Base-by-base conservation (phyloP, 2,113 vertebrate genomes). In the Oncorhynchus gorbuscha region DNA sequence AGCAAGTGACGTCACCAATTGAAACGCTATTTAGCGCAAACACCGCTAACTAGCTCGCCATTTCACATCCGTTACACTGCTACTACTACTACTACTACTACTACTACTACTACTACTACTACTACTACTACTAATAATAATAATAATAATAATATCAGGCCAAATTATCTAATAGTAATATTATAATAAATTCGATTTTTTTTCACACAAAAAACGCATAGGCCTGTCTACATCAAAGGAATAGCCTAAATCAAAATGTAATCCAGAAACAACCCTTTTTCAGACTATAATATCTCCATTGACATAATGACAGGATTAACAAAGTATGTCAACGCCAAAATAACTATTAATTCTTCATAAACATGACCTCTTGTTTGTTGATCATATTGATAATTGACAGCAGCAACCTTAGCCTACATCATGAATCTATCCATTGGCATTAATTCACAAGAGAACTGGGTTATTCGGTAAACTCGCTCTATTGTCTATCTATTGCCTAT, bases 391-490 rank as follows among this genome's bases (percentile, higher is more conserved):
- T 14, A 22, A 62, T 22, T 11, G 59, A 16, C 59, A 24, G 59
- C 7, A 62, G 18, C 18, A 7, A 24, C 59, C 18, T 18, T 55
- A 18, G 16, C 14, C 16, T 55, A 55, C 4, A 55, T 55, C 4
- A 55, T 55, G 0, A 18, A 51, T 13, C 49, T 51, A 55, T 18
- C 16, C 13, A 18, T 4, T 4, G 12, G 18, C 16, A 16, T 55
- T 0, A 55, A 5, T 55, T 55, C 51, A 55, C 51, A 16, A 16
- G 16, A 55, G 3, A 55, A 18, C 51, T 22, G 80, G 83, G 83
- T 81, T 78, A 85, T 91, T 89, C 80, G 86, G 87, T 89, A 81
- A 85, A 14, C 48, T 12, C 49, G 61, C 39, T 9, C 39, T 39
- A 39, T 9, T 11, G 9, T 45, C 9, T 45, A 62, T 65, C 32